Conservation (phyloP, 30 jellyfish, hydroid and myxozoan genomes). For the Aurelia coerulea region DNA sequence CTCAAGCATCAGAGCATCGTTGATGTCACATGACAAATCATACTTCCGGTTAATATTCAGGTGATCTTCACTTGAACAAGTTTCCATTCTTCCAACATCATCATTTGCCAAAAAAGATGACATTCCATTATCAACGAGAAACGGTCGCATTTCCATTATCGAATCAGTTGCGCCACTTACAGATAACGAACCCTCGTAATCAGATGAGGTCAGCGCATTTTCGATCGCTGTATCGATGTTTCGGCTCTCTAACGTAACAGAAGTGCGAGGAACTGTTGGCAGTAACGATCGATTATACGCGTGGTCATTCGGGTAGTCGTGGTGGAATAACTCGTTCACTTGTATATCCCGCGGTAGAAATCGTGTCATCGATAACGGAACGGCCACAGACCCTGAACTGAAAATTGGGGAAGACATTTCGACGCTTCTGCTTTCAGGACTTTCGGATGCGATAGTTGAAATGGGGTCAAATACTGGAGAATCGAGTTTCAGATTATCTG, state of each 20-base stretch:
- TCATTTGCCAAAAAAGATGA: slow-evolving; percentile 68
- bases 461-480: too few species aligned
- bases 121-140: slow-evolving; percentile 68
- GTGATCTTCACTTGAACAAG: slow-evolving; percentile 64
- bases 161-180: slow-evolving; percentile 36
- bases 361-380: slow-evolving; percentile 69
- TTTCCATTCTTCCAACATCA: slow-evolving; percentile 74
- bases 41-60: slow-evolving; percentile 31
- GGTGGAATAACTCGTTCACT: slow-evolving; percentile 33
- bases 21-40: slow-evolving; percentile 33
- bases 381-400: slow-evolving; percentile 59
- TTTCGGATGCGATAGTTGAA: too few species aligned
- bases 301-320: slow-evolving; percentile 51
- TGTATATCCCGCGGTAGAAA: slow-evolving; percentile 63
- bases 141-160: slow-evolving; percentile 53
- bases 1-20: slow-evolving; percentile 52
- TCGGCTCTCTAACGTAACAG: slow-evolving; percentile 41
- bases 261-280: slow-evolving; percentile 45
- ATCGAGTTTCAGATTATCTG: too few species aligned
- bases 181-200: slow-evolving; percentile 32
- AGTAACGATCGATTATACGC: slow-evolving; percentile 65
- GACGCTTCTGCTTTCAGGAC: not conserved
- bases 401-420: slow-evolving; percentile 22
- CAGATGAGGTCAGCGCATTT: slow-evolving; percentile 44
- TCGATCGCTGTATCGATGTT: slow-evolving; percentile 52